phyloP scores from a whole-genome alignment of 2,113 vertebrate species.

The Malurus melanocephalus region DNA sequence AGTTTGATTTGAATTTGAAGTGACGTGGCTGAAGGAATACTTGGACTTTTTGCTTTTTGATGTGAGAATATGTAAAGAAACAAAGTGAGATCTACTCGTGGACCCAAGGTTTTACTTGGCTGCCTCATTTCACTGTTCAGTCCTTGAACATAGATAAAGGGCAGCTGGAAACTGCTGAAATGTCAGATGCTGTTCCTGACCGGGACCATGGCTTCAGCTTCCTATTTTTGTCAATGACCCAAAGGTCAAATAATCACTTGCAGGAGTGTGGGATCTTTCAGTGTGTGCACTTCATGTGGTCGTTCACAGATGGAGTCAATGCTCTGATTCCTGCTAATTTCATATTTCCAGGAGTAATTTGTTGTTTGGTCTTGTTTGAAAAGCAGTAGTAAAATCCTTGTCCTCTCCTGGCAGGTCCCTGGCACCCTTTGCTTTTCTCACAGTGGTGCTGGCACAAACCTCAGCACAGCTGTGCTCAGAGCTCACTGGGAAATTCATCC shows the following conservation, averaged over 20 bases:
- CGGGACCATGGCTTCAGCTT: not conserved
- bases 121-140: not conserved
- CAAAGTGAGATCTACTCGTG: not conserved
- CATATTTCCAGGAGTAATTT: not conserved
- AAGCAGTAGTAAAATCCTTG: not conserved
- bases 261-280: not conserved
- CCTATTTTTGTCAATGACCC: not conserved
- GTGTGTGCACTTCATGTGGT: not conserved
- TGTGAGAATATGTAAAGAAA: not conserved
- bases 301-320: not conserved
- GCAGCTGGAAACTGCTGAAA: not conserved
- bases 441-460: not conserved
- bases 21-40: accelerated
- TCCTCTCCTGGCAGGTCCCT: not conserved
- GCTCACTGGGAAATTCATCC: not conserved
- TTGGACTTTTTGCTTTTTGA: not conserved
- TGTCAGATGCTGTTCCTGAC: not conserved
- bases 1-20: not conserved
- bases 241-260: conserved; percentile 6
- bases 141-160: not conserved
- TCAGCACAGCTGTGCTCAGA: not conserved
- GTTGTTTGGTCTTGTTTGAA: not conserved
- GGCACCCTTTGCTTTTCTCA: not conserved
- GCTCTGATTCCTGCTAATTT: not conserved
- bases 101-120: not conserved